Conservation (phyloP, 1,140 invertebrate species). For the Megalopta genalis region DNA sequence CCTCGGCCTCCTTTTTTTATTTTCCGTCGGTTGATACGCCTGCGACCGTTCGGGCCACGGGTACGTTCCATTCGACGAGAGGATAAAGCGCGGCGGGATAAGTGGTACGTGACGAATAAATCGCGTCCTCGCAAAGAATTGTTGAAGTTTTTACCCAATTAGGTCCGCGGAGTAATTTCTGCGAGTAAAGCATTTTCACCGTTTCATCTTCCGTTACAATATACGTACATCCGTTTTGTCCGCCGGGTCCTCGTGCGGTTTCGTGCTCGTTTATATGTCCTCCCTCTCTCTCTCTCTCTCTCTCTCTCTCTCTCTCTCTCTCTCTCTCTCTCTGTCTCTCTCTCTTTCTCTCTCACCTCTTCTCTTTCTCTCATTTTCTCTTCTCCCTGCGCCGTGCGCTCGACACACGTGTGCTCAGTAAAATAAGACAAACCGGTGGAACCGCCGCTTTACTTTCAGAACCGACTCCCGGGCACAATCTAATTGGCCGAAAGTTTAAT, state of each 20-base stretch:
- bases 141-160: constrained; percentile 6
- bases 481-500: constrained; percentile 1
- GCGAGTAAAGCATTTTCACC: constrained; percentile 2
- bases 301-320: no score
- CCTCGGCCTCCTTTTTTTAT: no score
- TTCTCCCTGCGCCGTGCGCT: no score
- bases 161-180: constrained; percentile 2
- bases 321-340: no score
- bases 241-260: not conserved
- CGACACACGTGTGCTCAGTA: not conserved
- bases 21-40: no score
- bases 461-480: not conserved
- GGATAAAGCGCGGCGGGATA: not conserved
- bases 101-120: constrained; percentile 1
- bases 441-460: not conserved
- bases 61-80: not conserved
- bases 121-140: not conserved
- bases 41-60: no score
- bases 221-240: constrained; percentile 3
- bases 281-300: no score
- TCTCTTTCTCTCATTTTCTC: no score
- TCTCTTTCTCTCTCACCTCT: no score
- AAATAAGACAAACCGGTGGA: not conserved
- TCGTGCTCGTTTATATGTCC: not conserved
- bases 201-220: constrained; percentile 6